Base-by-base conservation (phyloP, 2,797 vertebrate species). In the Octomys mimax region DNA sequence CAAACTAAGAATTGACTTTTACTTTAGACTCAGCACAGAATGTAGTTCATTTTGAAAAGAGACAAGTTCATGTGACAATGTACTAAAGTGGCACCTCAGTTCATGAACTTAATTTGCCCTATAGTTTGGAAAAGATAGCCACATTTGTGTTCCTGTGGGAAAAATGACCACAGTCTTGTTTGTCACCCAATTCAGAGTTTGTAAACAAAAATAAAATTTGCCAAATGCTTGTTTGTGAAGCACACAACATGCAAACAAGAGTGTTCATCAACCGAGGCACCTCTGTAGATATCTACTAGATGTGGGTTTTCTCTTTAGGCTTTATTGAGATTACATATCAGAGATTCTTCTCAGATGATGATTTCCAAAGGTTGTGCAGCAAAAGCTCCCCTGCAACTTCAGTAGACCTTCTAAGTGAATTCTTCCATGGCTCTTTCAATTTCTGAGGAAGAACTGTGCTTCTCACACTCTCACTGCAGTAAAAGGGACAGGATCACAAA, bases 271-370 rank as follows among this genome's bases (percentile, higher is more conserved):
- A 77, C 73, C 13, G 3, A 77, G 26, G 73, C 31, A 49, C 26
- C 42, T 31, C 42, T 49, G 42, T 46, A 78, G 46, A 10, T 54
- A 79, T 54, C 49, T 79, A n/a, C 49, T n/a, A 79, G 16, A 33
- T 79, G 31, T 54, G 49, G 54, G 18, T 79, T 91, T 28, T 83
- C n/a, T 31, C n/a, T 46, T 85, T 59, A 19, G 57, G 3, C 33
- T 78, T 91, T 10, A 57, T 62, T 49, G 66, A 82, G 92, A 91
- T 91, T 59, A 49, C 19, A 21, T 13, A 59, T 22, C 8, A 85
- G 73, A 49, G 13, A 36, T 81, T 36, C 71, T 81, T 95, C 66
- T 95, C 83, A 96, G 31, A 87, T 83, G 77, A 73, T 62, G 26
- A 28, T 57, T 87, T 87, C 61, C 46, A 52, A 77, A 81, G 46